Conservation (phyloP, 1,140 invertebrate genomes). For the Pseudomyrmex dendroicus region DNA sequence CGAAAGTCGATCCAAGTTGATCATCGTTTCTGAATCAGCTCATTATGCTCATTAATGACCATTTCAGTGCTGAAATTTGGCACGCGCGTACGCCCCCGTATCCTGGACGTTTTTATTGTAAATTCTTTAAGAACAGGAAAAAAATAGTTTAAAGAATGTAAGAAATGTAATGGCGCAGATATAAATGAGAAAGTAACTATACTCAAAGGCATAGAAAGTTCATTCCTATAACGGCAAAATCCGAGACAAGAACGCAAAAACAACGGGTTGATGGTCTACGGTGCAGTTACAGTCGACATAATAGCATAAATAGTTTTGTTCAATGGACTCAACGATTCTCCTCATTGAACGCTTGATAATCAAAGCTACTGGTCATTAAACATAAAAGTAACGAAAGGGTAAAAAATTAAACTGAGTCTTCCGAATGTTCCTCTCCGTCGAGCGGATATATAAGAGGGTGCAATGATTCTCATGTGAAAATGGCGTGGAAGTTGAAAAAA, state of each 20-base stretch:
- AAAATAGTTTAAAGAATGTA: too few relatives aligned
- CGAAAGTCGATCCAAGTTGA: slow-evolving; percentile 44
- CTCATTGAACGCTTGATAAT: slow-evolving; percentile 61
- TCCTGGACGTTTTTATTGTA: slow-evolving; percentile 49
- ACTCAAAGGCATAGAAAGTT: neutral
- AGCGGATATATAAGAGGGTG: slow-evolving; percentile 46
- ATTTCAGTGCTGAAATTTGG: neutral
- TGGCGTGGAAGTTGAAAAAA: slow-evolving; percentile 21
- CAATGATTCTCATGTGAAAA: slow-evolving; percentile 58
- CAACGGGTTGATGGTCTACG: slow-evolving; percentile 23
- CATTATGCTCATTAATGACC: slow-evolving; percentile 46
- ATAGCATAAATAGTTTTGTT: slow-evolving; percentile 67
- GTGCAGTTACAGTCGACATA: slow-evolving; percentile 23
- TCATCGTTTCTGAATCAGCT: slow-evolving; percentile 59
- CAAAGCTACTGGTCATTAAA: slow-evolving; percentile 53
- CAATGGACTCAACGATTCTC: slow-evolving; percentile 60
- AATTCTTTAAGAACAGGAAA: neutral
- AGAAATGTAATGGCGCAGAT: neutral
- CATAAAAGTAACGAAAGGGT: slow-evolving; percentile 70
- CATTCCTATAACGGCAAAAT: slow-evolving; percentile 5
- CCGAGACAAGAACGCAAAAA: slow-evolving; percentile 3
- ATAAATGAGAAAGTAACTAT: neutral
- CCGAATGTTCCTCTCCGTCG: slow-evolving; percentile 64
- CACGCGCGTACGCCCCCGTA: slow-evolving; percentile 41
- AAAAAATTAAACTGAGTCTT: slow-evolving; percentile 55